phyloP scores from a whole-genome alignment of 2,888 invertebrate genomes.

The Trachelus tabidus region DNA sequence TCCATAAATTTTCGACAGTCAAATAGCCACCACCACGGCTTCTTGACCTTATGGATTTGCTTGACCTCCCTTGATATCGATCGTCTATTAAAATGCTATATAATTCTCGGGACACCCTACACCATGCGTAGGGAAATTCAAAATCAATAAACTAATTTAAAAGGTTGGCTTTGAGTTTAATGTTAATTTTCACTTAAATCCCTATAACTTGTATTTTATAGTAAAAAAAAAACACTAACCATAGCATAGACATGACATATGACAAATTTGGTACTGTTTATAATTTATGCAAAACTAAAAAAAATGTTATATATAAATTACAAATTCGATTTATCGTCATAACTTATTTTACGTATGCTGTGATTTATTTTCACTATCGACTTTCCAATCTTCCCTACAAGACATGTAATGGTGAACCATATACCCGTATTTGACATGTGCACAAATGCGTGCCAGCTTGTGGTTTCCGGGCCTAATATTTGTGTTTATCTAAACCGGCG shows the following conservation, averaged over 20 bases:
- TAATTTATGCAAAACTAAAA: neutral
- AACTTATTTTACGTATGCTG: neutral
- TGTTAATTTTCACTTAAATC: neutral
- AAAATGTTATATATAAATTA: neutral
- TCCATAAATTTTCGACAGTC: neutral
- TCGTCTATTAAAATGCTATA: neutral
- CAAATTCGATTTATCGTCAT: neutral
- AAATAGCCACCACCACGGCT: neutral
- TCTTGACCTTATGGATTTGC: neutral
- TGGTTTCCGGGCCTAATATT: neutral
- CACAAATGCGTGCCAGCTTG: neutral
- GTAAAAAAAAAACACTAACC: neutral
- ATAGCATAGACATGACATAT: neutral
- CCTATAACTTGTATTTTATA: neutral
- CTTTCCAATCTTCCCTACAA: neutral
- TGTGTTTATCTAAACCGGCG: neutral
- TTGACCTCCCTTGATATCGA: neutral
- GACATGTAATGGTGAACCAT: neutral
- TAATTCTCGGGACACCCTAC: neutral
- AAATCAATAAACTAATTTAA: neutral
- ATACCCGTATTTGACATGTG: neutral
- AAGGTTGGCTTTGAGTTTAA: neutral
- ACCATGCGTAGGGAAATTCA: neutral
- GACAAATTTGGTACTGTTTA: neutral
- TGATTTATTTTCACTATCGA: neutral